Conservation (phyloP, 2,888 invertebrate genomes). For the Ennomos erosarius region DNA sequence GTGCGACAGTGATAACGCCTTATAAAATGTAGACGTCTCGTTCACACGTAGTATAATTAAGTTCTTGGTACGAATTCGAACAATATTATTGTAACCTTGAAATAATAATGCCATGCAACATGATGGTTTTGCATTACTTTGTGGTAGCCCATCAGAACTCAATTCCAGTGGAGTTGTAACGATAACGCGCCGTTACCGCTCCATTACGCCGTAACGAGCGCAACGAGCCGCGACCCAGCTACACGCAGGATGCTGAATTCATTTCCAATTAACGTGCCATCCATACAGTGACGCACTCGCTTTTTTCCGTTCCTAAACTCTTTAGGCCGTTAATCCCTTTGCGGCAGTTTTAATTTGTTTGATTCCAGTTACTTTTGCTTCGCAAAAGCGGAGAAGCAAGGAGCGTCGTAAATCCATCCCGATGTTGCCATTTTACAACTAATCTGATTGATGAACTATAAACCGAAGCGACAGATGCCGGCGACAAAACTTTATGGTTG, state of each 20-base stretch:
- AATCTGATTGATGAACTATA: slow-evolving; percentile 26
- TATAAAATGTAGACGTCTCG: too few species aligned
- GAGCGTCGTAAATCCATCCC: slow-evolving; percentile 7
- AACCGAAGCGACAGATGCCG: slow-evolving; percentile 26
- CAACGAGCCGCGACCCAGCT: neutral
- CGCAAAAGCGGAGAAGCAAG: neutral
- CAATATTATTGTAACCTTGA: too few species aligned
- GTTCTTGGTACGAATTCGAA: too few species aligned
- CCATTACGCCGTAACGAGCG: slow-evolving; percentile 11
- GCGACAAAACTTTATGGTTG: slow-evolving; percentile 21
- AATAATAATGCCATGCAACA: too few species aligned
- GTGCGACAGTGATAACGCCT: too few species aligned
- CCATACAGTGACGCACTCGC: neutral
- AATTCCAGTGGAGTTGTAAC: slow-evolving; percentile 21
- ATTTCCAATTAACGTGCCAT: slow-evolving; percentile 14
- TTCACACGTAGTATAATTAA: too few species aligned
- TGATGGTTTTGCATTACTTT: too few species aligned
- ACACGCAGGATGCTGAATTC: slow-evolving; percentile 12
- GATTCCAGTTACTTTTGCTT: too few species aligned
- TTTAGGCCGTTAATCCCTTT: too few species aligned
- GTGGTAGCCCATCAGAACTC: too few species aligned
- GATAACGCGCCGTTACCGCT: slow-evolving; percentile 22
- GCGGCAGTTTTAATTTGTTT: too few species aligned
- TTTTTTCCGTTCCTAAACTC: too few species aligned
- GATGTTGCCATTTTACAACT: slow-evolving; percentile 16